A percentile compares a stretch with the other conserved stretches of the same genome.
These are phyloP conservation scores for Ochropleura plecta DNA, from an alignment of 2,888 invertebrate genomes.

Conservation along the genomic window DNA sequence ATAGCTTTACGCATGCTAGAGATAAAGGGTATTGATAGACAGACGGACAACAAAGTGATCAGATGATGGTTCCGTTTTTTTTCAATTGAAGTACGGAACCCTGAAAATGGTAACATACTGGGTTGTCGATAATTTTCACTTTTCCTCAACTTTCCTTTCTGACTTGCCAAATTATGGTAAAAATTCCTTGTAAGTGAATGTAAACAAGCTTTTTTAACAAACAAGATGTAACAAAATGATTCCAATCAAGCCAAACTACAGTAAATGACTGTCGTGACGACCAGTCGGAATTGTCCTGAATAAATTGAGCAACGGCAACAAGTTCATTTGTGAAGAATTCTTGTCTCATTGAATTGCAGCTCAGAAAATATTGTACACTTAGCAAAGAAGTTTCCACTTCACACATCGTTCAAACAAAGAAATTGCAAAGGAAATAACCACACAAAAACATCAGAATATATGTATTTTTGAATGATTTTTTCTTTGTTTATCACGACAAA, in stretches of 20 bases:
- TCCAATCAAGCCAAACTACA: slow-evolving; percentile 26
- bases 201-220: slow-evolving; percentile 21
- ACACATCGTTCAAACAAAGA: slow-evolving; percentile 9
- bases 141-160: not conserved
- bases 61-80: no score
- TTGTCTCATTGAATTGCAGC: slow-evolving; percentile 3
- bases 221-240: slow-evolving; percentile 38
- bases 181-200: slow-evolving; percentile 2
- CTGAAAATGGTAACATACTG: not conserved
- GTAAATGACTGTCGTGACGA: slow-evolving; percentile 8
- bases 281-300: slow-evolving; percentile 39
- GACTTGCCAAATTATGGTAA: no score
- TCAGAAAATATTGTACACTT: slow-evolving; percentile 10
- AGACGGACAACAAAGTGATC: no score
- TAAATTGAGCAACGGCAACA: slow-evolving; percentile 51
- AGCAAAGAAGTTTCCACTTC: slow-evolving; percentile 8
- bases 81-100: no score
- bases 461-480: not conserved
- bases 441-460: not conserved
- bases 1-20: no score
- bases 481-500: not conserved
- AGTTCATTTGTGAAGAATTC: slow-evolving; percentile 31
- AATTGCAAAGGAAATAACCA: not conserved
- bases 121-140: no score
- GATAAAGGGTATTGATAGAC: no score